phyloP scores from a whole-genome alignment of 2,113 vertebrate species.

The Lepisosteus osseus region DNA sequence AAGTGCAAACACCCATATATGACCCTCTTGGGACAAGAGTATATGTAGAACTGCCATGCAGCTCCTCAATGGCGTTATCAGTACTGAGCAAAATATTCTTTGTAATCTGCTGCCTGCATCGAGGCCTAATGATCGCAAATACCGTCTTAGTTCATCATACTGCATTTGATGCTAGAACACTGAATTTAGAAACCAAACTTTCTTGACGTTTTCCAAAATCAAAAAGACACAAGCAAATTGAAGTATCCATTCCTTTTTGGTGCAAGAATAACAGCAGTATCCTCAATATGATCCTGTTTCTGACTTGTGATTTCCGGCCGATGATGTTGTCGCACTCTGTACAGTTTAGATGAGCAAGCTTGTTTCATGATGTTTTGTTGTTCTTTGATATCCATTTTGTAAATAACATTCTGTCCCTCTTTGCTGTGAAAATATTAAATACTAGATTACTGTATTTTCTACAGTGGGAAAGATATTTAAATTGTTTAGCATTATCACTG shows the following conservation, averaged over 20 bases:
- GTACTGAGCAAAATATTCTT: too few species aligned
- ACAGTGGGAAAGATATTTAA: neutral
- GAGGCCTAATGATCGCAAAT: too few species aligned
- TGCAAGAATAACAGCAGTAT: neutral
- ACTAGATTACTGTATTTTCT: conserved; percentile 2
- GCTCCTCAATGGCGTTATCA: too few species aligned
- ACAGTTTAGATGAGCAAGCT: neutral
- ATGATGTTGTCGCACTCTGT: neutral
- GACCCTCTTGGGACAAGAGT: too few species aligned
- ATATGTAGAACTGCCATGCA: too few species aligned
- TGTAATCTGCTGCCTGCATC: too few species aligned
- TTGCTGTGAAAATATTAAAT: conserved; percentile 12
- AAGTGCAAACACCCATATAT: too few species aligned
- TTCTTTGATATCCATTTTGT: conserved; percentile 14
- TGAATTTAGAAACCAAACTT: too few species aligned
- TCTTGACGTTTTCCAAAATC: conserved; percentile 24
- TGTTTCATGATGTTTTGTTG: neutral
- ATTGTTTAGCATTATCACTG: conserved; percentile 10
- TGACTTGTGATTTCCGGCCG: conserved; percentile 1
- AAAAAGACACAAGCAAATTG: too few species aligned
- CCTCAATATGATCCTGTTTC: neutral
- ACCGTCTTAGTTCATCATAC: too few species aligned
- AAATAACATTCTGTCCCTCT: conserved; percentile 7
- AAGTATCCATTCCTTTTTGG: too few species aligned
- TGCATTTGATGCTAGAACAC: too few species aligned